Evolutionary conservation across 2,113 vertebrate genomes (phyloP).

Genomic region (Strigops habroptila): DNA sequence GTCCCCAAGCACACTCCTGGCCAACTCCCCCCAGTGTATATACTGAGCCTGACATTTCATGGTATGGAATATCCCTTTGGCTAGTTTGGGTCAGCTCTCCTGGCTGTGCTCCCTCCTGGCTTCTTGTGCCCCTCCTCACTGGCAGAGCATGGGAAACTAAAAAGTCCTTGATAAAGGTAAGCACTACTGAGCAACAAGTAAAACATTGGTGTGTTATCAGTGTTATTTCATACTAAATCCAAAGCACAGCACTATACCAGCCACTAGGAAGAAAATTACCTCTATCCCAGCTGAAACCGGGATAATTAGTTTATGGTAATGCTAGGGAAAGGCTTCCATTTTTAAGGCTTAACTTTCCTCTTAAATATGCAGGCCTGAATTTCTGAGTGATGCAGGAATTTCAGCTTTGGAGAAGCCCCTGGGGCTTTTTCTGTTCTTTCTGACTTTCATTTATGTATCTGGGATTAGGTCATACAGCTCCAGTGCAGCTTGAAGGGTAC

Average conservation of each 20-base stretch:
- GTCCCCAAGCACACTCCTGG: no score
- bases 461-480: slow-evolving; percentile 55
- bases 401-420: slow-evolving; percentile 18
- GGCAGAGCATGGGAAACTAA: background rate
- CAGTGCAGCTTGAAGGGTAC: slow-evolving; percentile 56
- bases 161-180: background rate
- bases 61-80: background rate
- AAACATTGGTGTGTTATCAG: background rate
- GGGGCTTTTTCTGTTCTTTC: slow-evolving; percentile 46
- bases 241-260: background rate
- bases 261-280: background rate
- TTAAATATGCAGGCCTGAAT: background rate
- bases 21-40: background rate
- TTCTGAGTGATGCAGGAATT: slow-evolving; percentile 28
- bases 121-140: background rate
- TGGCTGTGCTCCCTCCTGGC: background rate
- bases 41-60: background rate
- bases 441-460: slow-evolving; percentile 53
- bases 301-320: slow-evolving; percentile 23
- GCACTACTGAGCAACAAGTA: background rate
- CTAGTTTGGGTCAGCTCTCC: background rate
- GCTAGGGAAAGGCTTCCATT: background rate
- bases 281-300: background rate
- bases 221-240: background rate
- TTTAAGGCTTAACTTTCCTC: background rate